A percentile compares a stretch with the other conserved stretches of the same genome.
Evolutionary conservation across 2,797 vertebrate species (phyloP).

Genomic region (Caiman crocodilus): DNA sequence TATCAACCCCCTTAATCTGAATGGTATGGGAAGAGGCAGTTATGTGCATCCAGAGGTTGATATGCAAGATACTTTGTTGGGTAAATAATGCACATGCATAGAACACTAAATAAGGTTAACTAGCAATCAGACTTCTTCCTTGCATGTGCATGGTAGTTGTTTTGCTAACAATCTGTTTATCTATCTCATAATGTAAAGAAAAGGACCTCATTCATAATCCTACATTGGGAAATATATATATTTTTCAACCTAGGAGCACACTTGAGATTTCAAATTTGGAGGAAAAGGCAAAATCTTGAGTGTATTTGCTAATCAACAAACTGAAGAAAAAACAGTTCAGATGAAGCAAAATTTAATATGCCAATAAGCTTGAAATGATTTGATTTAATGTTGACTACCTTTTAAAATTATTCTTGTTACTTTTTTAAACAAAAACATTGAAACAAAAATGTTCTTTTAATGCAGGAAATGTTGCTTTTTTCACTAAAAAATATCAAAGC

Average conservation of each 20-base stretch:
- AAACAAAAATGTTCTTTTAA: neutral
- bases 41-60: too few species aligned
- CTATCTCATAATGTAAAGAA: too few species aligned
- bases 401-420: too few species aligned
- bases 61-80: accelerated
- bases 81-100: neutral
- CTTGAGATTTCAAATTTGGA: neutral
- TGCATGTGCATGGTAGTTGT: accelerated
- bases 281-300: neutral
- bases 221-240: neutral
- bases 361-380: too few species aligned
- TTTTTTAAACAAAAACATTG: too few species aligned
- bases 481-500: conserved; percentile 18
- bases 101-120: neutral
- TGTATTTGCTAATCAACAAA: neutral
- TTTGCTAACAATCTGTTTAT: neutral
- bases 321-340: too few species aligned
- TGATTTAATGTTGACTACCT: too few species aligned
- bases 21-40: neutral
- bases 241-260: neutral
- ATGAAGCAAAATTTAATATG: too few species aligned
- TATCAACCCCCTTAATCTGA: neutral
- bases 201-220: too few species aligned
- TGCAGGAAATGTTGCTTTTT: neutral
- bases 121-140: accelerated